Evolutionary conservation across 2,888 invertebrate species (phyloP).

Genomic region (Heliconius charithonia): DNA sequence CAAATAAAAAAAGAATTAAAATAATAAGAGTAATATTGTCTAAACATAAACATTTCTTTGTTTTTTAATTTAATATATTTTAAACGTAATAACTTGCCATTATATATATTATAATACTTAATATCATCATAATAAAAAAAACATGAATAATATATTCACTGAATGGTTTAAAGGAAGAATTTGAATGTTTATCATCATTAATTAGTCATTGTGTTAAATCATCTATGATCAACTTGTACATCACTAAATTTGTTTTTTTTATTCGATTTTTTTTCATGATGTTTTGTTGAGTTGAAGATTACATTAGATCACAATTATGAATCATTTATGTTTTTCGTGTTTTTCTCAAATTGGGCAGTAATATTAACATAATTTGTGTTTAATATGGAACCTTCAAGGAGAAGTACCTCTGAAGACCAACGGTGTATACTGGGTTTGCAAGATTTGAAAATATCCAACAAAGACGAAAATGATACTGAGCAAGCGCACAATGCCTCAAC

Average conservation of each 20-base stretch:
- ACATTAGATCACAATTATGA: slow-evolving; percentile 53
- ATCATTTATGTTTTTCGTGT: slow-evolving; percentile 52
- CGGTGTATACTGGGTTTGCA: slow-evolving; percentile 78
- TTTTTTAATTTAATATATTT: not conserved
- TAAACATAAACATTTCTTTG: not conserved
- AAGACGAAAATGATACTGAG: slow-evolving; percentile 80
- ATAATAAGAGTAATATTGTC: not conserved
- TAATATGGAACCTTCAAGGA: slow-evolving; percentile 74
- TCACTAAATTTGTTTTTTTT: slow-evolving; percentile 48
- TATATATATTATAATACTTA: not conserved
- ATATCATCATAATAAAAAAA: not conserved
- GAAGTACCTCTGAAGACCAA: slow-evolving; percentile 74
- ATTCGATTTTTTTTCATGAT: slow-evolving; percentile 46
- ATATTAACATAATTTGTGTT: slow-evolving; percentile 38
- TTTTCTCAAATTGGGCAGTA: slow-evolving; percentile 38
- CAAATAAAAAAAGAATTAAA: no score
- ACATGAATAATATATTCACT: no score
- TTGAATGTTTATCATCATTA: not conserved
- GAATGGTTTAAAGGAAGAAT: not conserved
- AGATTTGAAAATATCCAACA: slow-evolving; percentile 81
- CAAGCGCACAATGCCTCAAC: slow-evolving; percentile 76
- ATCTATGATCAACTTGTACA: slow-evolving; percentile 27
- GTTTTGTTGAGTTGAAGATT: slow-evolving; percentile 52
- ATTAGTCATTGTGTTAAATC: slow-evolving; percentile 12
- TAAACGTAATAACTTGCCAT: not conserved